Evolutionary conservation across 2,797 vertebrate genomes (phyloP), one percentile per base, ranked within the genome.

Genomic region (Capromys pilorides): DNA sequence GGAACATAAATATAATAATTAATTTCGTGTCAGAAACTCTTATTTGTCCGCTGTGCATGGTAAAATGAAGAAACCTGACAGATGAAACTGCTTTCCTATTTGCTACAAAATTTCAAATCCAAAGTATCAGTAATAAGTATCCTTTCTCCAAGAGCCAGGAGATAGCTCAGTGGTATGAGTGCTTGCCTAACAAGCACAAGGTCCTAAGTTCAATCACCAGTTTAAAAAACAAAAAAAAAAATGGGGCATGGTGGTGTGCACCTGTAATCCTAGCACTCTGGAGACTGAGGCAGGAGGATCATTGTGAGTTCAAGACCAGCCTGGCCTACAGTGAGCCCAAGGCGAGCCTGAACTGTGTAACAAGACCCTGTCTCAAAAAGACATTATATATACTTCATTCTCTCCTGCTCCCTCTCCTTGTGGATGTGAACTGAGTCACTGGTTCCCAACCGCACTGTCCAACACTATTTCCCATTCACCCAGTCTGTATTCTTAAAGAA

Each of bases 1-100:
- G 21, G 36, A 19, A 62, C 36, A 81, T 31, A 91, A 94, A 79
- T 59, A 83, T 10, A 95, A 67, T 61, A 67, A 93, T 78, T 77
- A 88, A 92, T 16, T 78, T 69, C 83, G 28, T 31, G 41, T 19
- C 69, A 89, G 64, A 82, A 95, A 88, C 26, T 84, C 1, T 41
- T 33, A 51, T 82, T 73, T 78, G 45, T 71, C 28, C 33, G 45
- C 28, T 54, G 6, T 45, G 31, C 75, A 28, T 39, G 88, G 82
- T 82, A 85, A 92, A 90, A 66, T 28, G n/a, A 75, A 91, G 5
- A 83, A 49, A 66, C 13, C 41, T 79, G 33, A 85, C 31, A 90
- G 79, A 73, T 86, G 18, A 86, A 33, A 73, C 9, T 66, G 14
- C n/a, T 61, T 61, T 75, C 94, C 16, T 79, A 54, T 14, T 69